Percentiles rank a stretch among this genome's conserved stretches.
phyloP scores from a whole-genome alignment of 1,140 invertebrate species.

The Arion vulgaris region DNA sequence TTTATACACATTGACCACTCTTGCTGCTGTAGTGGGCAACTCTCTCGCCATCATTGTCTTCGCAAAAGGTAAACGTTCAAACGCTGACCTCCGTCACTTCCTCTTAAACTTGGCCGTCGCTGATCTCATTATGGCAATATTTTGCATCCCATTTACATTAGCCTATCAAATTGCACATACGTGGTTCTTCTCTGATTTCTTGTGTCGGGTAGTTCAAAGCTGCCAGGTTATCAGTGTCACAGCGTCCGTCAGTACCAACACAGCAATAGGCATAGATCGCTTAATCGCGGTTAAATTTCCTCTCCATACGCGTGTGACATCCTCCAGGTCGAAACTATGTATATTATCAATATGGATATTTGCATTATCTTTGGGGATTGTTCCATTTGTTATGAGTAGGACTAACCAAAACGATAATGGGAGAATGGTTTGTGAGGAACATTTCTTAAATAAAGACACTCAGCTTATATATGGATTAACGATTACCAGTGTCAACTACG shows the following conservation, averaged over 20 bases:
- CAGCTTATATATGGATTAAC: conserved; percentile 72
- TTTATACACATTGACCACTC: conserved; percentile 61
- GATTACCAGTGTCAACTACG: conserved; percentile 74
- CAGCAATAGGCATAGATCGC: conserved; percentile 70
- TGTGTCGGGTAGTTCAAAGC: conserved; percentile 69
- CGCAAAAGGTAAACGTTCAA: conserved; percentile 55
- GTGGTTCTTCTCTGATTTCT: conserved; percentile 69
- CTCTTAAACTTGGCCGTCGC: conserved; percentile 83
- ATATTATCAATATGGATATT: conserved; percentile 74
- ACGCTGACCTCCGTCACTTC: conserved; percentile 75
- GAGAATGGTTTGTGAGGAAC: conserved; percentile 55
- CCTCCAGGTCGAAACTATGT: conserved; percentile 61
- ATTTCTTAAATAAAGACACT: conserved; percentile 54
- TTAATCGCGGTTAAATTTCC: conserved; percentile 67
- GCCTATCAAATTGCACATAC: conserved; percentile 59
- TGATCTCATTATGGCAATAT: conserved; percentile 70
- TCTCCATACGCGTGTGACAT: conserved; percentile 57
- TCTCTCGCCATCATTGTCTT: conserved; percentile 66
- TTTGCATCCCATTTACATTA: conserved; percentile 73
- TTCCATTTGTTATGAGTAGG: conserved; percentile 72
- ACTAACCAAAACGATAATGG: conserved; percentile 42
- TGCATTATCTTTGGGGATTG: conserved; percentile 67
- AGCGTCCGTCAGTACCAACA: conserved; percentile 70
- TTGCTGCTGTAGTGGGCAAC: conserved; percentile 66
- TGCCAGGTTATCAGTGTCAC: conserved; percentile 67